Base-by-base conservation (phyloP, 2,797 vertebrate genomes). In the Sebastes melanostomus region DNA sequence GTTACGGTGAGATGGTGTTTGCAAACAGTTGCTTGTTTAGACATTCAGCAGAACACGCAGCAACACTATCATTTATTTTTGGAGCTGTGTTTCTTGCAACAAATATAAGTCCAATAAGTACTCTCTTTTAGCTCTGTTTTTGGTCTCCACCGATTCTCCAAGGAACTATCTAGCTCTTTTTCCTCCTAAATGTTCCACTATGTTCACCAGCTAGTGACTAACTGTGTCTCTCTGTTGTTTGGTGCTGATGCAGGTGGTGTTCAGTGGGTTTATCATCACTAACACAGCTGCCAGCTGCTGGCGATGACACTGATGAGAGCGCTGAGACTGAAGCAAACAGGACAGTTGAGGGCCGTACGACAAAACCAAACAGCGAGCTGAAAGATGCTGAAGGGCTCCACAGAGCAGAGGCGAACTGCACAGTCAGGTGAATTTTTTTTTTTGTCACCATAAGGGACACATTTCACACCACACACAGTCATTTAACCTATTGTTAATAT, bases 21-120 rank as follows among this genome's bases (percentile, higher is more conserved):
- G 4, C 38, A 59, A 29, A 24, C 20, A 34, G 32, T 32, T 32
- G 8, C 5, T 61, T 52, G 5, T 52, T 52, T 52, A 52, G 2
- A 52, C 50, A 52, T 46, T 7, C 42, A 46, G 42, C 42, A 46
- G 42, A 20, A 46, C 50, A 52, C 0, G 50, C 50, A 46, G 42
- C 42, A 46, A 46, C 16, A 52, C 20, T 50, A 9, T 52, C 50
- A 52, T 52, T 52, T 52, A 10, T 52, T 9, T 52, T 52, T 52
- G 20, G 50, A 52, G 50, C 9, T 52, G 20, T 52, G 50, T 52
- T 52, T 52, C 50, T 52, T n/a, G 20, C 20, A 52, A 52, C 50
- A 46, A 46, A 46, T 46, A 8, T 46, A 20, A 46, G 0, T 20
- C 20, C 8, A 52, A 52, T n/a, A 52, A 0, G 0, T 10, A 46